Evolutionary conservation across 1,140 invertebrate species (phyloP), one percentile per base, ranked within the genome.

Genomic region (Acyrthosiphon pisum): DNA sequence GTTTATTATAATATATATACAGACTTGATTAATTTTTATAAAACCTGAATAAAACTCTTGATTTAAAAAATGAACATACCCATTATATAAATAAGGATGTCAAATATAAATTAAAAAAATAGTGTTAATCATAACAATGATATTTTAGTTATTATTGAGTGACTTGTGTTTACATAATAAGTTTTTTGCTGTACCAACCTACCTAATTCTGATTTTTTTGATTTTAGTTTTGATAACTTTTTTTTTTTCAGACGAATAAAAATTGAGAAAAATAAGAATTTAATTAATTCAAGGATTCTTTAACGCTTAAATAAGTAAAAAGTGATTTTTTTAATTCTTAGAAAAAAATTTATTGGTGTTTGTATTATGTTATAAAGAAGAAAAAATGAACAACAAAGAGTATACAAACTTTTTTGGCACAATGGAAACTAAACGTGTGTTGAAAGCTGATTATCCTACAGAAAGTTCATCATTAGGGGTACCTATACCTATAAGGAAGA

Each of bases 341-440:
- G 1, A 53, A 41, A 88, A 35, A 50, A 50, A 88, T 53, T n/a
- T 37, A 89, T 53, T 53, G 4, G 23, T 89, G 20, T 53, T 14
- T 53, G 2, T 56, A 56, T 35, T 41, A 41, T 37, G 30, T 35
- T 53, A 89, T 41, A 56, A 60, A 68, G n/a, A 91, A 50, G 8
- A 30, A 81, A 81, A 93, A 86, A 93, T 93, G 91, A 93, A 93
- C 56, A 93, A 93, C 6, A 93, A 93, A 93, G 91, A 93, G n/a
- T 93, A 93, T 86, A 86, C 91, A 84, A 84, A 93, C 84, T 86
- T 93, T 56, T 93, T 93, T 86, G 91, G 91, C 30, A 92, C 91
- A 81, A 83, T 93, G 46, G 91, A 93, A 93, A 93, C 91, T 9
- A 93, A 93, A 56, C 91, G 91, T 84, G 91, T 93, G 30, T 53